Conservation (phyloP, 2,888 invertebrate genomes). For the Venustoraphidia nigricollis region DNA sequence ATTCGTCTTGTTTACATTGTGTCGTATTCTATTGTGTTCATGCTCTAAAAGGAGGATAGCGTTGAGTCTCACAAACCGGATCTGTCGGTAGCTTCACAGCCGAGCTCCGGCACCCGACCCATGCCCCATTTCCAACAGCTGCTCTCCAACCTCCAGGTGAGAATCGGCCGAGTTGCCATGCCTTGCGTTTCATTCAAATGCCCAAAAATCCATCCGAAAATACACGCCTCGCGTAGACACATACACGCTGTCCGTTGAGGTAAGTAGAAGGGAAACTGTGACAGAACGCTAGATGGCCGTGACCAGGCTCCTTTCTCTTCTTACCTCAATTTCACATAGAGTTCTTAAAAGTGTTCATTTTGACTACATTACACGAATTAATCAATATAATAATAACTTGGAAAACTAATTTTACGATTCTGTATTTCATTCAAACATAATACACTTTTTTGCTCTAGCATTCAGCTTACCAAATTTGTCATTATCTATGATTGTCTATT, state of each 20-base stretch:
- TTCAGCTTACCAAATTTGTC: too few relatives aligned
- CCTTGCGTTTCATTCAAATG: constrained; percentile 8
- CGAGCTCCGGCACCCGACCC: constrained; percentile 35
- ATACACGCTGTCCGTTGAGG: too few relatives aligned
- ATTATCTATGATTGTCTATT: too few relatives aligned
- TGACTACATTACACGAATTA: too few relatives aligned
- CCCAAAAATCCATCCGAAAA: constrained; percentile 8
- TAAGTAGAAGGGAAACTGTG: not conserved
- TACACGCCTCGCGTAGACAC: not conserved
- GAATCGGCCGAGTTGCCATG: constrained; percentile 18
- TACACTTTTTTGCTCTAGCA: too few relatives aligned
- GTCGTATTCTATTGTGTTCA: too few relatives aligned
- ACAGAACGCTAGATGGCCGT: constrained; percentile 2
- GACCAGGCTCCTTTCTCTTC: not conserved
- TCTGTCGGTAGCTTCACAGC: constrained; percentile 25
- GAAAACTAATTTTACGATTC: too few relatives aligned
- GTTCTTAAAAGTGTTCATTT: constrained; percentile 1
- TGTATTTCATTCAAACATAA: too few relatives aligned
- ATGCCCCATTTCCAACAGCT: constrained; percentile 55
- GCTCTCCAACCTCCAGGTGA: constrained; percentile 58
- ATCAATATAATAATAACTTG: too few relatives aligned
- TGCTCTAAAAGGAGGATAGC: constrained; percentile 13
- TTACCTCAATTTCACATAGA: constrained; percentile 3
- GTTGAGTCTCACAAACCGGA: constrained; percentile 22
- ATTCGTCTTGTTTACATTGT: too few relatives aligned